Base-by-base conservation (phyloP, 2,797 vertebrate species). In the Molothrus aeneus region DNA sequence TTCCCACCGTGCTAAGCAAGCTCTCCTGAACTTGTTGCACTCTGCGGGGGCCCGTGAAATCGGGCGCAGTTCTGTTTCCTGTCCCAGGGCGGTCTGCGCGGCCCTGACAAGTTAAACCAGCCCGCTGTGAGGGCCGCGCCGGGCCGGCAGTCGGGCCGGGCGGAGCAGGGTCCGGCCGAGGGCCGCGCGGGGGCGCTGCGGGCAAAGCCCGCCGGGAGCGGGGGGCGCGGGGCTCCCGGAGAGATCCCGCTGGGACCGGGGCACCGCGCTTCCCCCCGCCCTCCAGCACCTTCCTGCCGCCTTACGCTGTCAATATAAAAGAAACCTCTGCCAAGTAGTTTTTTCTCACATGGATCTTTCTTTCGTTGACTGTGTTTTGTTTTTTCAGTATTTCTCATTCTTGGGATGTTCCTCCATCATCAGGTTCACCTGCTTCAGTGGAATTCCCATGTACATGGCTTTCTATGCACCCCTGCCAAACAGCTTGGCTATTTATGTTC, bases 251-350 rank as follows among this genome's bases (percentile, higher is more conserved):
- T 1, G 25, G 7, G 11, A 7, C 21, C 4, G 5, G 42, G 45
- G 43, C 66, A 3, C 19, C 12, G 2, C 51, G 7, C 32, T 22
- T 13, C 11, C 12, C 11, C 7, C 29, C 3, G 3, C 14, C 50
- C 22, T 8, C 36, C 25, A 1, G 12, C 51, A 0, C 10, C 6
- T 12, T 6, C 45, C 13, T 21, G 31, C 17, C 9, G 4, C 11
- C 17, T 12, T 20, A 13, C 2, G 0, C 6, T 0, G 20, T 14
- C 17, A 40, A 5, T 13, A 3, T 0, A 2, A 24, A 26, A 10
- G 4, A 25, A n/a, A 13, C 5, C 7, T 11, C 10, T 19, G 47
- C 42, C 9, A 36, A 20, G 48, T 64, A 24, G 31, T 36, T 73
- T n/a, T 36, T 9, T 45, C 13, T 68, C 6, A 19, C 2, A 0